Base-by-base conservation (phyloP, 2,888 invertebrate genomes). In the Antheraea yamamai region DNA sequence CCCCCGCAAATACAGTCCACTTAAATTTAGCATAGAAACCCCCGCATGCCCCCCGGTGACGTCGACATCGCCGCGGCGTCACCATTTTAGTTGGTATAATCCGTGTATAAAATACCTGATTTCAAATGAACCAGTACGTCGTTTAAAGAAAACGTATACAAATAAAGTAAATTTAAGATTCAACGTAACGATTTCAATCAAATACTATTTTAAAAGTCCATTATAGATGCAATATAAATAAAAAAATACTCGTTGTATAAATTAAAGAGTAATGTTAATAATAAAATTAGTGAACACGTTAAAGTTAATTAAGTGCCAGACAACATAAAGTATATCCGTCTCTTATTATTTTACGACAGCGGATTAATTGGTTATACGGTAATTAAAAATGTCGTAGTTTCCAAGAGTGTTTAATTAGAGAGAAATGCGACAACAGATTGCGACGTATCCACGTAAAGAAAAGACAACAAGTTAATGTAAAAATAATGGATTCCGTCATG, bases 401-500 rank as follows among this genome's bases (percentile, higher is more conserved):
- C 64, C 16, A 70, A 39, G 39, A 70, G 20, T n/a, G 16, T 70
- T 39, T n/a, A 35, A 39, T 39, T 1, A 39, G 39, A 70, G 7
- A 12, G 20, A n/a, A 70, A 10, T n/a, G 39, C n/a, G 4, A n/a
- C 4, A 6, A 20, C 39, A n/a, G 39, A n/a, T 39, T 39, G 20
- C 70, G 39, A 20, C n/a, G n/a, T 70, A 70, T 39, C 39, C 39
- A 70, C 35, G 70, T 70, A 70, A n/a, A 66, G 30, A 14, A 66
- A 26, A 66, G 30, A 12, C 30, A 30, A 66, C 16, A 30, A 30
- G 30, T 16, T 16, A 30, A 30, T 1, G 16, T 66, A 66, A 66
- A 66, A 26, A 14, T 66, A 30, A 14, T 64, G n/a, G 1, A 26
- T 26, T 26, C 1, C 26, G 64, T 14, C 26, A 30, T 30, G 14